phyloP scores from a whole-genome alignment of 2,113 vertebrate species.

The Calyptomena viridis region DNA sequence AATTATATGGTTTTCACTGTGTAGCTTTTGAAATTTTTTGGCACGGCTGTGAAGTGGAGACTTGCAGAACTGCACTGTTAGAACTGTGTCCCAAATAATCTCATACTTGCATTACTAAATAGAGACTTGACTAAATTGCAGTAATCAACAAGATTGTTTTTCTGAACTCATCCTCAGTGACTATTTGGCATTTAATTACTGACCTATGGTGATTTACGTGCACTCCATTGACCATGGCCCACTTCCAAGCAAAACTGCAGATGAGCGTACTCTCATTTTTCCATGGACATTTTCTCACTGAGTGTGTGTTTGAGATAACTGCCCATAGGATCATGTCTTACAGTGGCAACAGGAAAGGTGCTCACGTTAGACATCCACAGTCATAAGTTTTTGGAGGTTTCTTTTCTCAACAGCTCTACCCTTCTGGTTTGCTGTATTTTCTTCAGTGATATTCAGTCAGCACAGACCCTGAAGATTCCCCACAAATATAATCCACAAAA shows the following conservation, averaged over 20 bases:
- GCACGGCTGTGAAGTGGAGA: not conserved
- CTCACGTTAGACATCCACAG: not conserved
- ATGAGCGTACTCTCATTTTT: not conserved
- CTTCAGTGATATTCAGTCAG: not conserved
- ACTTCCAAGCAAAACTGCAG: not conserved
- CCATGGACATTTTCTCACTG: not conserved
- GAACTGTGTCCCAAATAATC: not conserved
- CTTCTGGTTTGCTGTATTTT: not conserved
- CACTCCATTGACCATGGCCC: not conserved
- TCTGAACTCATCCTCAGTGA: not conserved
- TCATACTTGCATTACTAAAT: fast-evolving
- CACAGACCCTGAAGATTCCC: not conserved
- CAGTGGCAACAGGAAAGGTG: not conserved
- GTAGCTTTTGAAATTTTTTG: not conserved
- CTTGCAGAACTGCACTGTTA: not conserved
- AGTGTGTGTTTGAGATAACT: not conserved
- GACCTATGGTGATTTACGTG: not conserved
- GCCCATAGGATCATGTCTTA: not conserved
- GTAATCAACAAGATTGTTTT: not conserved
- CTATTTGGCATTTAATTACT: not conserved
- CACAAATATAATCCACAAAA: not conserved
- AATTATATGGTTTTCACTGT: not conserved
- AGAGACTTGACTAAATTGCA: not conserved
- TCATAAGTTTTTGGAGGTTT: not conserved
- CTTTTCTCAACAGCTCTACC: not conserved